These are phyloP conservation scores for Nannospalax galili DNA, from an alignment of 2,113 vertebrate species.

Conservation along the genomic window DNA sequence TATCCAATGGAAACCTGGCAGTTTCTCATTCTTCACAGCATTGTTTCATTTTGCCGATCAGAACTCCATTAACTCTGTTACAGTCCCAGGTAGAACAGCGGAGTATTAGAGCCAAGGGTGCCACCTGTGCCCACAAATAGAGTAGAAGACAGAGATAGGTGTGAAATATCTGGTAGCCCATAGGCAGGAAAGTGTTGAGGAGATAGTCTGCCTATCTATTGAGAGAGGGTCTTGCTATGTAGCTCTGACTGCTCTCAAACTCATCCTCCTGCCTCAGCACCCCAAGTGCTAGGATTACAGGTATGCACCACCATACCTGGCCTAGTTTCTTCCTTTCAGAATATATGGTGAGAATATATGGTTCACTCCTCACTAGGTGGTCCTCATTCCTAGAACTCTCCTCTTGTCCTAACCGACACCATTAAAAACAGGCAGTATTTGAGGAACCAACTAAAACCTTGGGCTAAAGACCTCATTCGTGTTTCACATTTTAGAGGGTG, in stretches of 20 bases:
- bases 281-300: neutral
- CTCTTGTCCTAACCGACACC: neutral
- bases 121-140: too few species aligned
- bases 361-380: neutral
- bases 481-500: neutral
- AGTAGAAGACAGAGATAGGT: too few species aligned
- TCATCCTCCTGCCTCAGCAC: neutral
- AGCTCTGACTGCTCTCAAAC: neutral
- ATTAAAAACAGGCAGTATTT: neutral
- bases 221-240: neutral
- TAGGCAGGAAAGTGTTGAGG: too few species aligned
- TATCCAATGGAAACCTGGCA: neutral
- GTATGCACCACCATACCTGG: too few species aligned
- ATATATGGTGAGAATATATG: neutral
- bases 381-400: neutral
- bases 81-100: neutral
- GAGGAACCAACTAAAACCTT: neutral
- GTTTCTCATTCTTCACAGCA: neutral
- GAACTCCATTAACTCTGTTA: neutral
- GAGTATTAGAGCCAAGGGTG: neutral
- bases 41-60: neutral
- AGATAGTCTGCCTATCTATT: neutral
- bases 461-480: neutral
- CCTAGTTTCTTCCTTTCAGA: neutral
- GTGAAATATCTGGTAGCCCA: too few species aligned